Base-by-base conservation (phyloP, 2,797 vertebrate genomes). In the Triplophysa bombifrons region DNA sequence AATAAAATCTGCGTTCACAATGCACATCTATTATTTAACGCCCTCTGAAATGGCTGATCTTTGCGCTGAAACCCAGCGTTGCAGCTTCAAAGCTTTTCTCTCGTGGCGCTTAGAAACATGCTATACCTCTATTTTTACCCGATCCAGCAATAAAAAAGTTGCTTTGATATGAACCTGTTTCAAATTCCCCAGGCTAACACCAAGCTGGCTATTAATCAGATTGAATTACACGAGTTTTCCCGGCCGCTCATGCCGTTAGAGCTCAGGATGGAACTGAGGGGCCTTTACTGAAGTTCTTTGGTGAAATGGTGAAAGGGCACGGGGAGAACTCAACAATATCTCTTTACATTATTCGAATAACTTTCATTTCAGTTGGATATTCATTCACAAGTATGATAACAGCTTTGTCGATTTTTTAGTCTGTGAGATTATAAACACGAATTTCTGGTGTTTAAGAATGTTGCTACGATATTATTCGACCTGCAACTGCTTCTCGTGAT, bases 341-440 rank as follows among this genome's bases (percentile, higher is more conserved):
- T 22, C 55, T 80, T 70, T 73, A 76, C 66, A 81, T 85, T 64
- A 75, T 72, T 79, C 68, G 41, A 78, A 79, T 85, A 76, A 56
- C 72, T 51, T 75, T 81, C 25, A 16, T 68, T 48, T 65, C 63
- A 72, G 68, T 65, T 65, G 67, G 48, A 80, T 83, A 80, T 80
- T 77, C 80, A 80, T 61, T 67, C 55, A 48, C 7, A 41, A 25
- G 46, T 34, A 41, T 9, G 46, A 70, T 78, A 44, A 80, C 48
- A 38, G 78, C 66, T 65, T 74, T 14, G 16, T 50, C 2, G 76
- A 76, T 51, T 71, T n/a, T 55, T 76, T 79, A 34, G 64, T 55
- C 4, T 10, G 60, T 38, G 8, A 17, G 58, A 55, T 38, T 72
- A 55, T 27, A 72, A 60, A 20, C 30, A 48, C 34, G 25, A 65